Base-by-base conservation (phyloP, 2,797 vertebrate species). In the Lepus townsendii region DNA sequence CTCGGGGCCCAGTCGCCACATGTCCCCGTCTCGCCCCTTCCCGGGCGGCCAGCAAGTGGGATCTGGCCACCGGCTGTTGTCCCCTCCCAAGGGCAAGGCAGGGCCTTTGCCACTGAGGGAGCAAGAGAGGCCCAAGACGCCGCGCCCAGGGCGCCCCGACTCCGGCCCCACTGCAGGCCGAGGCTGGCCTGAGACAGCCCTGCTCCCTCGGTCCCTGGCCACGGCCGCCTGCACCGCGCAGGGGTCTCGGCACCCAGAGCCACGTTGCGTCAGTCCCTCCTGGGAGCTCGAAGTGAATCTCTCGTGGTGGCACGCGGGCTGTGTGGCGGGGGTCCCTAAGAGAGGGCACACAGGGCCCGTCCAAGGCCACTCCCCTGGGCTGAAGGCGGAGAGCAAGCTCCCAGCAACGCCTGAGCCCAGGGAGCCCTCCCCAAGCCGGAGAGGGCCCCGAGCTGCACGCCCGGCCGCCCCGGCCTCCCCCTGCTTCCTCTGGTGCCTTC, bases 381-480 rank as follows among this genome's bases (percentile, higher is more conserved):
- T 5, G 42, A 47, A 47, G 42, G 42, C 42, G 42, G 42, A 9
- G 7, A 9, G 42, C 42, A 47, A 9, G 42, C 42, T 9, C 42
- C 42, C 42, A 9, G 42, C 42, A 1, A 47, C 42, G 42, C 42
- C 42, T 47, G 42, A 9, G 42, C 42, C 42, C 42, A 9, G 2
- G 75, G 88, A 96, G 94, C 38, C 96, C 97, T 97, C 20, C 0
- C n/a, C 17, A 19, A 30, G 27, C n/a, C 7, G 3, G 32, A 24
- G n/a, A 9, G 54, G n/a, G 16, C 42, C 42, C 42, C 42, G 1
- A 8, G 42, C 42, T 47, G 42, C 42, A 8, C 42, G 42, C 42
- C 1, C 42, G 65, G 52, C 68, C 3, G 0, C 38, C 0, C 2
- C 0, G 7, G 35, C 8, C 6, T 5, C 32, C 32, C 19, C 35